A percentile compares a stretch with the other conserved stretches of the same genome.
Evolutionary conservation across 2,113 vertebrate species (phyloP).

Genomic region (Copsychus sechellarum): DNA sequence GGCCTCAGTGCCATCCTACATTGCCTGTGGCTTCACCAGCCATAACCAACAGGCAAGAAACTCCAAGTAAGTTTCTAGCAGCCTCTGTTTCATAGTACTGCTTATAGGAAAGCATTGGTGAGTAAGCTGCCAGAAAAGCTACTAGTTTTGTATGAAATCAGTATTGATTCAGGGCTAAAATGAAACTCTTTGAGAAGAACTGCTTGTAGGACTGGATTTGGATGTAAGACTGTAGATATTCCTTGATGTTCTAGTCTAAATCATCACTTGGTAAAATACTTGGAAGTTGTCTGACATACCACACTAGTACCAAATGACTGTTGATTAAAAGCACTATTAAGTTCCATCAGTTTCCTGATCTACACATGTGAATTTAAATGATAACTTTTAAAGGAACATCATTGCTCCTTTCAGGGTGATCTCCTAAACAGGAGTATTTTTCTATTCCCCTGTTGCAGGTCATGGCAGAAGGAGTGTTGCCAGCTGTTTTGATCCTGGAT

Average conservation of each 20-base stretch:
- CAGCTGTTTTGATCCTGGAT: constrained; percentile 52
- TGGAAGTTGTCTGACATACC: background rate
- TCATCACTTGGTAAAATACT: background rate
- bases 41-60: background rate
- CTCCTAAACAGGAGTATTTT: background rate
- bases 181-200: background rate
- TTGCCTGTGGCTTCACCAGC: background rate
- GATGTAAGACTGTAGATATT: background rate
- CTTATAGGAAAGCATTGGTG: background rate
- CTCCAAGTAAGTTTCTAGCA: background rate
- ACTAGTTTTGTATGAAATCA: background rate
- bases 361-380: background rate
- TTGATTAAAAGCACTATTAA: background rate
- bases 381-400: background rate
- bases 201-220: background rate
- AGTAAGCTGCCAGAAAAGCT: background rate
- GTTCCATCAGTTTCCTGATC: background rate
- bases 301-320: background rate
- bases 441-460: background rate
- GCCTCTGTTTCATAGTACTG: background rate
- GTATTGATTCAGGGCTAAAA: background rate
- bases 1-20: background rate
- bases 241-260: background rate
- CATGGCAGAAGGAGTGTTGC: constrained; percentile 66
- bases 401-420: background rate